Evolutionary conservation across 2,113 vertebrate genomes (phyloP).

Genomic region (Mus spicilegus): DNA sequence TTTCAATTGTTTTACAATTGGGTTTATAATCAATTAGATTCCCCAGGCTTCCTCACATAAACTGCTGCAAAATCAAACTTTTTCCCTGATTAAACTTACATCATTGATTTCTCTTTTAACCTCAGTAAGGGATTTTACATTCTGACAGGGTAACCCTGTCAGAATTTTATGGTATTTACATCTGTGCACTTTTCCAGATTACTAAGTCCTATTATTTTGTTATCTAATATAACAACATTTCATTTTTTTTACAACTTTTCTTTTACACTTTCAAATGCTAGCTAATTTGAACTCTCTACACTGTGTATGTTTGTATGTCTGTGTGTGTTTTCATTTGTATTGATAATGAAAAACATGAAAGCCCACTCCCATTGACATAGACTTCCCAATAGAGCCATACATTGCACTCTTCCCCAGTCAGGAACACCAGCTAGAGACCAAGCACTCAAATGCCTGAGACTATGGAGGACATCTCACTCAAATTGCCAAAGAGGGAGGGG

Average conservation of each 20-base stretch:
- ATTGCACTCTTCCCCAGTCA: no score
- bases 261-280: slow-evolving; percentile 31
- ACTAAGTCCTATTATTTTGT: slow-evolving; percentile 66
- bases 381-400: background rate
- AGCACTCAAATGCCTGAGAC: no score
- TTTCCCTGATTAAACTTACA: slow-evolving; percentile 50
- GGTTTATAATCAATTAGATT: slow-evolving; percentile 65
- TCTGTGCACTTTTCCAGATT: slow-evolving; percentile 58
- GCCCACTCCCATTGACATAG: no score
- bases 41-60: slow-evolving; percentile 51
- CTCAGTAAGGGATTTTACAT: slow-evolving; percentile 62
- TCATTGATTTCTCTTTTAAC: slow-evolving; percentile 72
- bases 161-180: slow-evolving; percentile 68
- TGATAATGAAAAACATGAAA: background rate
- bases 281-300: slow-evolving; percentile 35
- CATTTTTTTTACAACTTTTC: background rate
- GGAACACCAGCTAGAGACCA: no score
- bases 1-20: slow-evolving; percentile 52
- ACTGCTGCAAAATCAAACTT: slow-evolving; percentile 58
- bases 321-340: slow-evolving; percentile 45
- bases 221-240: slow-evolving; percentile 24
- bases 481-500: no score
- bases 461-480: no score
- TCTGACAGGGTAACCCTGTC: slow-evolving; percentile 24
- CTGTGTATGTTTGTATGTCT: slow-evolving; percentile 35